phyloP scores from a whole-genome alignment of 1,140 invertebrate genomes.

The Spodoptera litura region DNA sequence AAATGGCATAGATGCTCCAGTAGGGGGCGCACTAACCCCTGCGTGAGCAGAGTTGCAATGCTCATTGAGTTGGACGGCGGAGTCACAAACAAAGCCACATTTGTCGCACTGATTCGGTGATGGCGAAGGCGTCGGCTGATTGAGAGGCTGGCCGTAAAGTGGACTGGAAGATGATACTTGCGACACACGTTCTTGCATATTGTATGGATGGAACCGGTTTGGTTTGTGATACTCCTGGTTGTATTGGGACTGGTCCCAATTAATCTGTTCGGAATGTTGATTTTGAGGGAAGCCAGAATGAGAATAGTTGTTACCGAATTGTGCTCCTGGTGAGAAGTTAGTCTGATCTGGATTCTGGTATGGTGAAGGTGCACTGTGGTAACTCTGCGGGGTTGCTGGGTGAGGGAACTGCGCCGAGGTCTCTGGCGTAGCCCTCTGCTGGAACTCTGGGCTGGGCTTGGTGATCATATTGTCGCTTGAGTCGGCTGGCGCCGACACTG shows the following conservation, averaged over 20 bases:
- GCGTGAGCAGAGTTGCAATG: constrained; percentile 90
- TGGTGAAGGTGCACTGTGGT: constrained; percentile 87
- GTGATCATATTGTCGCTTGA: constrained; percentile 88
- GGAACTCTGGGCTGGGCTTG: constrained; percentile 87
- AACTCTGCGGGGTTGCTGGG: constrained; percentile 87
- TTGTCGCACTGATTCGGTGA: constrained; percentile 92
- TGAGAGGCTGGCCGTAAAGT: constrained; percentile 86
- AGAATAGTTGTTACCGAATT: constrained; percentile 82
- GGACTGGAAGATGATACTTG: constrained; percentile 89
- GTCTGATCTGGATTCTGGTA: constrained; percentile 87
- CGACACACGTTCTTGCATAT: constrained; percentile 82
- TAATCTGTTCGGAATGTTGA: constrained; percentile 78
- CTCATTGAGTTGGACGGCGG: constrained; percentile 89
- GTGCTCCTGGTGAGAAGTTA: constrained; percentile 85
- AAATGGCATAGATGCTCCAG: constrained; percentile 78
- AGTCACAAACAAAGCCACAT: constrained; percentile 92
- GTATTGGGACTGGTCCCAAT: constrained; percentile 85
- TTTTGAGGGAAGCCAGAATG: constrained; percentile 85
- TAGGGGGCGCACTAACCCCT: constrained; percentile 72
- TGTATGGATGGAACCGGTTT: constrained; percentile 86
- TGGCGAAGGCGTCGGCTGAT: constrained; percentile 87
- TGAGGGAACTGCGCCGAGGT: constrained; percentile 85
- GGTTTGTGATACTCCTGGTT: constrained; percentile 85
- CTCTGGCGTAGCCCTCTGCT: constrained; percentile 86
- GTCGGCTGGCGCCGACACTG: constrained; percentile 87